Evolutionary conservation across 1,140 invertebrate genomes (phyloP).

Genomic region (Drosophila guanche): DNA sequence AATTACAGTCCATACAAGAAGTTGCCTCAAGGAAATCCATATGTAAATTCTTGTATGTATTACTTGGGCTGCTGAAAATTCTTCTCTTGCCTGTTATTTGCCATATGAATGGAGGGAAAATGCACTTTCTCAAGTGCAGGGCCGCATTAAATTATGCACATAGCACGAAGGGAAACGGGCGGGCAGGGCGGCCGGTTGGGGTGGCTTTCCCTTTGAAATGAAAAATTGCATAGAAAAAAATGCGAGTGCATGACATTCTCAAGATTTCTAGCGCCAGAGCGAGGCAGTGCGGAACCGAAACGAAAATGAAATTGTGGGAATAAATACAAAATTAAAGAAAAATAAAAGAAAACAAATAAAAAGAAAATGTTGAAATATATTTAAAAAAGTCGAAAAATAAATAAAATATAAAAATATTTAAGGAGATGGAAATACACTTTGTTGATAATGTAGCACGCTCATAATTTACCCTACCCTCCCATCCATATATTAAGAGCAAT

Average conservation of each 20-base stretch:
- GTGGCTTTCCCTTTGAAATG: slow-evolving; percentile 35
- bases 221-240: slow-evolving; percentile 30
- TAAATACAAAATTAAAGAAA: background rate
- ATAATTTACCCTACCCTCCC: no score
- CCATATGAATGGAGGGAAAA: slow-evolving; percentile 50
- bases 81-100: slow-evolving; percentile 38
- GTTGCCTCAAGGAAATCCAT: slow-evolving; percentile 28
- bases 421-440: no score
- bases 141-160: slow-evolving; percentile 57
- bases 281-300: slow-evolving; percentile 12
- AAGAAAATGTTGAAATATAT: no score
- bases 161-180: slow-evolving; percentile 9
- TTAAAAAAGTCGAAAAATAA: background rate
- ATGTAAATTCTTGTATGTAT: slow-evolving; percentile 39
- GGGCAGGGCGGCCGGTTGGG: no score
- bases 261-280: slow-evolving; percentile 39
- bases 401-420: no score
- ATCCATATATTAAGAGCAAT: no score
- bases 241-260: slow-evolving; percentile 39
- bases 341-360: background rate
- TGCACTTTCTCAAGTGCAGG: slow-evolving; percentile 59
- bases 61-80: slow-evolving; percentile 22
- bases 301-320: slow-evolving; percentile 25
- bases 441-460: no score
- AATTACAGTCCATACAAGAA: slow-evolving; percentile 25